Evolutionary conservation across 2,888 invertebrate genomes (phyloP).

Genomic region (Sturmia bella): DNA sequence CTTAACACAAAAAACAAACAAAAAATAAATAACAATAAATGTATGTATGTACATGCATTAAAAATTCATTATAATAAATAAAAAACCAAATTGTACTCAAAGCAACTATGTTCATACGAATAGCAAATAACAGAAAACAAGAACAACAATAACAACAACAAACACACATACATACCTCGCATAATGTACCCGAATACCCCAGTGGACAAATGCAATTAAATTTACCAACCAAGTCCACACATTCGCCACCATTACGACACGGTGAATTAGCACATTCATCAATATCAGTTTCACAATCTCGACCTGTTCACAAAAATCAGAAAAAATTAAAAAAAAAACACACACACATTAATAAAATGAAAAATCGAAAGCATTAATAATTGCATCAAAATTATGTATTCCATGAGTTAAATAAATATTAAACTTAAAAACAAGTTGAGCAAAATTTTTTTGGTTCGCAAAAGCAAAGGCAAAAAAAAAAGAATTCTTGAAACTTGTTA

Average conservation of each 20-base stretch:
- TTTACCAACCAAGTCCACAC: conserved; percentile 91
- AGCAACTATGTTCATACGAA: conserved; percentile 11
- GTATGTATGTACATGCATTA: conserved; percentile 25
- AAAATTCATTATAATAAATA: conserved; percentile 56
- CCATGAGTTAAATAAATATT: conserved; percentile 42
- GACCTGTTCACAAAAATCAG: conserved; percentile 82
- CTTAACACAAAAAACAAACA: conserved; percentile 1
- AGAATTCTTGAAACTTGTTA: conserved; percentile 49
- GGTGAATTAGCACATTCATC: conserved; percentile 94
- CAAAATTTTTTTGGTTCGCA: conserved; percentile 5
- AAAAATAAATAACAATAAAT: conserved; percentile 3
- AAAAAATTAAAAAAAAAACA: conserved; percentile 42
- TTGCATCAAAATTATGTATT: conserved; percentile 56
- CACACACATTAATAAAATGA: conserved; percentile 7
- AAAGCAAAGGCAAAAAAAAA: conserved; percentile 15
- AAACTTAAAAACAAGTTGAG: conserved; percentile 57
- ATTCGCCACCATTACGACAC: conserved; percentile 94
- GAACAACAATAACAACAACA: background rate
- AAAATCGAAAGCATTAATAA: conserved; percentile 72
- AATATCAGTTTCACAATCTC: conserved; percentile 92
- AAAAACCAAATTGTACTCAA: conserved; percentile 55
- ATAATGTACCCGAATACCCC: conserved; percentile 92
- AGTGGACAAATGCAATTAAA: conserved; percentile 95
- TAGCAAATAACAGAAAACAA: background rate
- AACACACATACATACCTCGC: conserved; percentile 86